These are phyloP conservation scores for Oxycera nigricornis DNA, from an alignment of 2,888 invertebrate genomes.

Conservation along the genomic window DNA sequence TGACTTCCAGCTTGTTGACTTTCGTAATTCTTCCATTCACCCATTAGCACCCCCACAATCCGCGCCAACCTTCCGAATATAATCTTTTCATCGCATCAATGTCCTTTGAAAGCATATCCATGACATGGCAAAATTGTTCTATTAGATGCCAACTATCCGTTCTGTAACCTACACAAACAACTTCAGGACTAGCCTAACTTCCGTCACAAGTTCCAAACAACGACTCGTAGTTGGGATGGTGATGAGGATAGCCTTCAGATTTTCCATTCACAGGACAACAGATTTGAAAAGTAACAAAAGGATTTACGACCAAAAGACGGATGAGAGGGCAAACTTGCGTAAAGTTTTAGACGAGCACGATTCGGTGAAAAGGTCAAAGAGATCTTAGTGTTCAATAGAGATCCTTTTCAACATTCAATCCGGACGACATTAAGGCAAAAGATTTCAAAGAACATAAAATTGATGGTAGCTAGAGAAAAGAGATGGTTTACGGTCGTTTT, in stretches of 20 bases:
- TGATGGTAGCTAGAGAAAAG: background rate
- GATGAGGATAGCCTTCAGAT: background rate
- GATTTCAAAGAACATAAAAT: constrained; percentile 8
- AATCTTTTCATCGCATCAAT: constrained; percentile 37
- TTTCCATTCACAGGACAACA: constrained; percentile 1
- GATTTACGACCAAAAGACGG: constrained; percentile 3
- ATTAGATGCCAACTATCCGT: constrained; percentile 33
- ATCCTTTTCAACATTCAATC: constrained; percentile 21
- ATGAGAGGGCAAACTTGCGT: constrained; percentile 2
- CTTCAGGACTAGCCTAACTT: background rate
- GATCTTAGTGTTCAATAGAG: background rate
- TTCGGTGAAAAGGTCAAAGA: background rate
- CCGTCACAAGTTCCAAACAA: no score
- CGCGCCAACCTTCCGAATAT: background rate
- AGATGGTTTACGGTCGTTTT: background rate
- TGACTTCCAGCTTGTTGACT: constrained; percentile 15
- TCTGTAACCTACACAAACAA: constrained; percentile 5
- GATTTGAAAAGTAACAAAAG: constrained; percentile 25
- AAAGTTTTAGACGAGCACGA: background rate
- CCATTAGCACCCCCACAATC: background rate
- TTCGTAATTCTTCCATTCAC: background rate
- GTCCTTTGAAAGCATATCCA: constrained; percentile 33
- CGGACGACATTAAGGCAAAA: background rate
- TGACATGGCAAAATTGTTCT: constrained; percentile 37
- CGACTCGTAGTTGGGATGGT: background rate